Evolutionary conservation across 92 coral and sea anemone species (phyloP), one percentile per base, ranked within the genome.

Genomic region (Ricordea florida): DNA sequence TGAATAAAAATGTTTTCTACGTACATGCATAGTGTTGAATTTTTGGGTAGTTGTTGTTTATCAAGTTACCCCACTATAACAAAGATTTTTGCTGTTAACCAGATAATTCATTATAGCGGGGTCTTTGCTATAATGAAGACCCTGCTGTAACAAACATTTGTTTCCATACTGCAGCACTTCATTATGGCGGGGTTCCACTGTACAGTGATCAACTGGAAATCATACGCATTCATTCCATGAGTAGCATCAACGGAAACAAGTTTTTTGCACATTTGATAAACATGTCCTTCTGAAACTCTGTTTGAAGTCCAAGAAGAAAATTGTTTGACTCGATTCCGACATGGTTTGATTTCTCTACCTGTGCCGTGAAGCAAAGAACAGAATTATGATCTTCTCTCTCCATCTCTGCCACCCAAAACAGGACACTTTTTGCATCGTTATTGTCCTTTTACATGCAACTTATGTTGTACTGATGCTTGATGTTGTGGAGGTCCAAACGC

Each of bases 271-370:
- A 41, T 41, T 22, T 43, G 10, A 43, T 27, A 17, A 65, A 65
- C 72, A 65, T 65, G 4, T 65, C 72, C 9, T 42, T 24, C 32
- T 65, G 72, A 29, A 65, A 65, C 44, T 65, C 72, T 5, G 72
- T 65, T 27, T 65, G 72, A 40, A 65, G 24, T 15, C 72, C 72
- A 1, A 40, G 31, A 5, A 65, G 21, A 27, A 65, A 65, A 23
- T 43, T 56, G 26, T 65, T 41, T 23, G 10, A 2, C 24, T 65
- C 72, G 23, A 43, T 3, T 14, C 53, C 72, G 23, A 22, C n/a
- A 2, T 27, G 53, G 13, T 25, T 15, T 23, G 57, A 65, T 1
- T n/a, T 41, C 25, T 65, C 72, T n/a, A 10, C 72, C 15, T 42
- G 72, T 10, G 35, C 14, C 33, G 22, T 65, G 23, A 30, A 61